A percentile compares a stretch with the other conserved stretches of the same genome.
Conservation (phyloP, 1,140 invertebrate genomes). For the Drosophila pallidifrons region DNA sequence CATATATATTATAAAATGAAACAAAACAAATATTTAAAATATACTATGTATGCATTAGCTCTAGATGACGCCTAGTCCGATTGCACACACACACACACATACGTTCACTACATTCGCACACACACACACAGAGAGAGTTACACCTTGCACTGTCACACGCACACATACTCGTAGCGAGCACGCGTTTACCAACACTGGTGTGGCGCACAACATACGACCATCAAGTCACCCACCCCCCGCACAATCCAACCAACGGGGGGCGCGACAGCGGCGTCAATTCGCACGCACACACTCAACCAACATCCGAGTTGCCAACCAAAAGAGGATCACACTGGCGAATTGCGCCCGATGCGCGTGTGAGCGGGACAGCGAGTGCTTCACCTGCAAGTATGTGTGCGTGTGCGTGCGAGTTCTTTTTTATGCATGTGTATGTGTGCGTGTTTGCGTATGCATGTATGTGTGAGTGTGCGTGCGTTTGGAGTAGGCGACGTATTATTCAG, state of each 20-base stretch:
- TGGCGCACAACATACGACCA: constrained; percentile 45
- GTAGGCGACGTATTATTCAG: constrained; percentile 34
- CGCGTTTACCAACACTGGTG: constrained; percentile 25
- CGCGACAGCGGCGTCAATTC: constrained; percentile 7
- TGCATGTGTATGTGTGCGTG: background rate
- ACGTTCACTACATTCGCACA: background rate
- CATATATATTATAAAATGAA: constrained; percentile 9
- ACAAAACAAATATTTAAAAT: constrained; percentile 27
- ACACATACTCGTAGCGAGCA: constrained; percentile 7
- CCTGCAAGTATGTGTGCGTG: background rate
- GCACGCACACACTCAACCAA: constrained; percentile 30
- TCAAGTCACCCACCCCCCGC: constrained; percentile 38
- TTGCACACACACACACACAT: constrained; percentile 10
- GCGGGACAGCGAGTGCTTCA: background rate
- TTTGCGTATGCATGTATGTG: background rate
- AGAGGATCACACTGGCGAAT: constrained; percentile 44
- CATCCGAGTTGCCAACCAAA: constrained; percentile 28
- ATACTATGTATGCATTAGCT: constrained; percentile 42
- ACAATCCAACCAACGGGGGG: constrained; percentile 31
- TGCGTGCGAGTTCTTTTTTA: background rate
- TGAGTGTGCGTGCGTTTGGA: background rate
- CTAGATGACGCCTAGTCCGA: constrained; percentile 18
- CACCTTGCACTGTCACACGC: background rate
- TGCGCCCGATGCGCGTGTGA: constrained; percentile 1
- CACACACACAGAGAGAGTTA: background rate